phyloP scores from a whole-genome alignment of 2,113 vertebrate genomes.

The Ochotona curzoniae region DNA sequence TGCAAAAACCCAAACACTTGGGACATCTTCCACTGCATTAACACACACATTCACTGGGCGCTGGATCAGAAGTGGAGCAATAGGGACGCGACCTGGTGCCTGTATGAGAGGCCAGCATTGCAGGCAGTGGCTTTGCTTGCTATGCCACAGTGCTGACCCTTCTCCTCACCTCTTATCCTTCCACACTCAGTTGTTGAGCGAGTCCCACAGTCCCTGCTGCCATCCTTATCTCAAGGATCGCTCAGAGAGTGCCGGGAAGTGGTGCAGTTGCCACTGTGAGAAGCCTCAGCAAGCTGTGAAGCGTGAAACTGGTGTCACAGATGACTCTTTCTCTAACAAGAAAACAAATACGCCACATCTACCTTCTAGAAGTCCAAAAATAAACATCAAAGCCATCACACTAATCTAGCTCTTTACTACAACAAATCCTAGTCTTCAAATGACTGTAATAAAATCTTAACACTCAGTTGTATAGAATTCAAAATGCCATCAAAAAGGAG shows the following conservation, averaged over 20 bases:
- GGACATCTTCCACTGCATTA: no score
- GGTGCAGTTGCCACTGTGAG: neutral
- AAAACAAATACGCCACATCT: constrained; percentile 36
- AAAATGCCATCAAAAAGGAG: neutral
- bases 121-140: no score
- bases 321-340: neutral
- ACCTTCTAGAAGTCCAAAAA: neutral
- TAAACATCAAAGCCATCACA: neutral
- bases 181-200: neutral
- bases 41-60: no score
- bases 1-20: no score
- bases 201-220: neutral
- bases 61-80: no score
- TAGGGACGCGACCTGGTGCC: no score
- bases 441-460: constrained; percentile 16
- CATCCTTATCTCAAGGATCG: neutral
- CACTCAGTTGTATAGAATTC: neutral
- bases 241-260: neutral
- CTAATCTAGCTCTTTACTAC: neutral
- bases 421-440: neutral
- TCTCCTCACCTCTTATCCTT: neutral
- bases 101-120: no score
- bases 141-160: no score
- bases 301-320: neutral
- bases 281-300: neutral